Conservation (phyloP, 2,888 invertebrate genomes). For the Amiota communis region DNA sequence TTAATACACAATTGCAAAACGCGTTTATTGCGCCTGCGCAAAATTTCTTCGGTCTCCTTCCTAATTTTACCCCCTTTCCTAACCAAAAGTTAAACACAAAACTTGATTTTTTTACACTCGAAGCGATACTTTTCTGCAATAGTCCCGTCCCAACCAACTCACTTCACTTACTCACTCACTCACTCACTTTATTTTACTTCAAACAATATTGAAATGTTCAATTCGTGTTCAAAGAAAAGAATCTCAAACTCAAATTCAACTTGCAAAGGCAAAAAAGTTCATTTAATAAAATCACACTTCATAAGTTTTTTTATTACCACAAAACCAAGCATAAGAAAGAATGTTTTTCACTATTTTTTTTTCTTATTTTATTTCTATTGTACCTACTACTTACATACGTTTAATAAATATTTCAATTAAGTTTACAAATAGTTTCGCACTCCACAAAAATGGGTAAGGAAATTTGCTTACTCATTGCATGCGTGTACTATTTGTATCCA, state of each 20-base stretch:
- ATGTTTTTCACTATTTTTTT: too few relatives aligned
- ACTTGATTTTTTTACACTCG: constrained; percentile 10
- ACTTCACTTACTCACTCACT: not conserved
- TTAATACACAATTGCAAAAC: too few relatives aligned
- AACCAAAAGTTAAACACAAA: not conserved
- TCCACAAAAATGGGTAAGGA: not conserved
- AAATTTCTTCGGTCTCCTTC: too few relatives aligned
- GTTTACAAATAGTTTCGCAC: constrained; percentile 12
- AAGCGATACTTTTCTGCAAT: not conserved
- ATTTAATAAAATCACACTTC: not conserved
- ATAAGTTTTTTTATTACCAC: too few relatives aligned
- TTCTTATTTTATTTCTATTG: not conserved
- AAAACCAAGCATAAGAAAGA: not conserved
- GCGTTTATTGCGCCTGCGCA: too few relatives aligned
- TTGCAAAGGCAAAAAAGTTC: constrained; percentile 2
- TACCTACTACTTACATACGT: too few relatives aligned
- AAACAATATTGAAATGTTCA: not conserved
- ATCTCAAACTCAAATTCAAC: not conserved
- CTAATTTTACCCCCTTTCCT: too few relatives aligned
- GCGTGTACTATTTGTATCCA: not conserved
- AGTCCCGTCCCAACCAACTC: not conserved
- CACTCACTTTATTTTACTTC: not conserved
- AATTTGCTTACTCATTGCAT: constrained; percentile 17
- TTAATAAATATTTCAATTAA: constrained; percentile 27
- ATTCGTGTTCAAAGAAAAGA: constrained; percentile 1